phyloP scores from a whole-genome alignment of 2,113 vertebrate genomes.

The Prolemur simus region DNA sequence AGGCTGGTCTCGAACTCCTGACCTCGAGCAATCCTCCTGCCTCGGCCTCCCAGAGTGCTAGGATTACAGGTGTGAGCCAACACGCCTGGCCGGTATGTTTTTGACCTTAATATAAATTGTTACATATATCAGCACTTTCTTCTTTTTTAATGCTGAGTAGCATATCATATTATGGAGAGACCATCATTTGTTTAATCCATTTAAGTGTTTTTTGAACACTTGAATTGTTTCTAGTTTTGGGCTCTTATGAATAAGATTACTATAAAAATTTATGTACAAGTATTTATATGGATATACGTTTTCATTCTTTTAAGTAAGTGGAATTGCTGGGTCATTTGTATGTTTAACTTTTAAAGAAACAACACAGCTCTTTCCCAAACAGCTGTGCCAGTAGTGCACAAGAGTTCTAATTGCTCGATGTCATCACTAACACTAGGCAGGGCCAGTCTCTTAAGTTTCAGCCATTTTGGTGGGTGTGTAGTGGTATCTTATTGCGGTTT shows the following conservation, averaged over 20 bases:
- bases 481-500: background rate
- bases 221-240: background rate
- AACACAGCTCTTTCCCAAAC: background rate
- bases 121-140: background rate
- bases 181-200: background rate
- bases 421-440: background rate
- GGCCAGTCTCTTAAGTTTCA: background rate
- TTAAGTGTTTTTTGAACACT: background rate
- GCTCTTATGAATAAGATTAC: background rate
- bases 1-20: too few relatives aligned
- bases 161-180: background rate
- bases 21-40: too few relatives aligned
- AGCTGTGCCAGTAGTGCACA: fast-evolving
- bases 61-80: too few relatives aligned
- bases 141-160: background rate
- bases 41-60: too few relatives aligned
- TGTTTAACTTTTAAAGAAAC: background rate
- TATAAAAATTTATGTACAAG: background rate
- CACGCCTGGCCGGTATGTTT: background rate
- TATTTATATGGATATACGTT: background rate
- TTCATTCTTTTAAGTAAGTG: background rate
- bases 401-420: background rate
- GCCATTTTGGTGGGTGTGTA: background rate
- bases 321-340: background rate
- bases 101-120: background rate